Base-by-base conservation (phyloP, 2,888 invertebrate species). In the Terebella lapidaria region DNA sequence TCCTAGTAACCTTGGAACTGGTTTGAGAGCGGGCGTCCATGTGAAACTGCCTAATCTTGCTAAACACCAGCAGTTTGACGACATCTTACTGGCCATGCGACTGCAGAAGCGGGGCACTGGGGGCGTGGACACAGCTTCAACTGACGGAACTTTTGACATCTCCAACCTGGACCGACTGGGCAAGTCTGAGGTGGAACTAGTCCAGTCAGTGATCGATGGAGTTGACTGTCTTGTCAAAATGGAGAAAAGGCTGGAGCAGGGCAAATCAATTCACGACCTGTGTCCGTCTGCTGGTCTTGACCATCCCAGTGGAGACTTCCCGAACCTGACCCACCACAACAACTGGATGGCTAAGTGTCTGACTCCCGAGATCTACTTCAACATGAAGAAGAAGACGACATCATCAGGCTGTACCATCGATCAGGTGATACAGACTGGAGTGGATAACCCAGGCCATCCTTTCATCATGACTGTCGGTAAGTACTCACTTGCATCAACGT, bases 21-120 rank as follows among this genome's bases (percentile, higher is more conserved):
- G 92, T 64, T 91, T 97, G 72, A 91, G 96, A 73, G 96, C 96
- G 61, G 94, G 94, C 20, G 62, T 99, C 78, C 97, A 96, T 87
- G 82, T 92, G n/a, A 87, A 87, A 71, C 85, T 95, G 71, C 90
- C 93, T 1, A 71, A 72, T 49, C 82, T 93, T 15, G 35, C 26
- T 24, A 27, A 28, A 20, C 45, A 56, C 25, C 45, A n/a, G 4
- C 15, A 49, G 15, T 56, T 56, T 22, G 56, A 56, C 22, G 25
- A 51, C 18, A 56, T 56, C 51, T 49, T 56, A 18, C 27, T 28
- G 26, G 18, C 20, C 26, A 26, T 35, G 35, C 35, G 35, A 15
- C 35, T 35, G 10, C 35, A 35, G 54, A 64, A 64, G 58, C 35
- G 65, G 22, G 63, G 63, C 3, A 58, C 57, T 5, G 62, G 64